Base-by-base conservation (phyloP, 2,113 vertebrate genomes). In the Cynoglossus semilaevis region DNA sequence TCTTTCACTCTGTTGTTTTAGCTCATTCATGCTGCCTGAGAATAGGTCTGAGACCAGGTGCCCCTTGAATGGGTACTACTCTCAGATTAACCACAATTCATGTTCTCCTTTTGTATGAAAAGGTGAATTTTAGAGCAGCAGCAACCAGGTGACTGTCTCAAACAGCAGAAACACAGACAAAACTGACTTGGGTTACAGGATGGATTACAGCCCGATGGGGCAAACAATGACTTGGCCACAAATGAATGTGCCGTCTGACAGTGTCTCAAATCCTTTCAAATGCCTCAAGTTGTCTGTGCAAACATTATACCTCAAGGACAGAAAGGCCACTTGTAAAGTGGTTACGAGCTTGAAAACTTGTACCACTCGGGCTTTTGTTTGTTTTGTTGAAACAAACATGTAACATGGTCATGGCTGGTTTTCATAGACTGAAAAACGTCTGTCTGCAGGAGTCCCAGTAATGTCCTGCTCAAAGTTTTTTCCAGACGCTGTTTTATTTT, bases 141-240 rank as follows among this genome's bases (percentile, higher is more conserved):
- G 9, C 77, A 72, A 72, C 80, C 74, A 82, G 79, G 85, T 82
- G 81, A 77, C 68, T 60, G 77, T 80, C 72, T 81, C 72, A 76
- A 70, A 77, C 53, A 7, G 40, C 67, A 70, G 63, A 74, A 59
- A 80, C 51, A 37, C 73, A 87, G 85, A 90, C 90, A 87, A 80
- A 85, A 80, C 70, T 69, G 72, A 76, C 68, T 89, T 78, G 62
- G 63, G 76, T 90, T 88, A 89, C 90, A 73, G 74, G 80, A 79
- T 87, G 51, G 44, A 46, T 86, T 88, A 78, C 83, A 73, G 76
- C 68, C 76, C 77, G 54, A 17, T 73, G 73, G 73, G 65, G 65
- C 66, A 76, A 59, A 87, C 81, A 87, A 88, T 87, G 76, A 80
- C 76, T 82, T 82, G 74, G 75, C 78, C 63, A 51, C 51, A 42